phyloP scores from a whole-genome alignment of 2,113 vertebrate genomes.

The Macquaria ambigua region DNA sequence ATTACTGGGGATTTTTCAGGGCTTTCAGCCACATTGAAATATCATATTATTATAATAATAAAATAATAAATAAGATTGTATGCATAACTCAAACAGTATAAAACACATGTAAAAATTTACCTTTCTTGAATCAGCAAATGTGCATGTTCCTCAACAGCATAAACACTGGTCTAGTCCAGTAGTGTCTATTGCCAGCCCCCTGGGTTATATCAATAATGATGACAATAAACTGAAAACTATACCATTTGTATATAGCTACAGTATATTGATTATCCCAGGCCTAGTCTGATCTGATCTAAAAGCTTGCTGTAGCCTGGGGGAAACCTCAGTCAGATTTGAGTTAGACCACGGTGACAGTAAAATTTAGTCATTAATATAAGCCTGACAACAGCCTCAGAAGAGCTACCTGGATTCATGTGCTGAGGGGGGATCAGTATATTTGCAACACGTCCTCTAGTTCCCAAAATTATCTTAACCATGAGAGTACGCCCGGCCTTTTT shows the following conservation, averaged over 20 bases:
- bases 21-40: neutral
- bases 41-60: too few relatives aligned
- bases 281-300: neutral
- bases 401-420: neutral
- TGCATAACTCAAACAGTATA: neutral
- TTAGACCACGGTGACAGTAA: neutral
- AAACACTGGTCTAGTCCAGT: neutral
- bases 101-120: neutral
- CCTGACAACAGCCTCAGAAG: neutral
- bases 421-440: neutral
- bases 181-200: neutral
- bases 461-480: conserved; percentile 8
- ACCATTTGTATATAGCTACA: neutral
- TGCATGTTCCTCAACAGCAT: neutral
- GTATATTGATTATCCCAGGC: neutral
- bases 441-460: neutral
- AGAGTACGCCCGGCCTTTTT: neutral
- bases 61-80: neutral
- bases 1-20: neutral
- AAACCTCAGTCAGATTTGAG: neutral
- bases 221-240: neutral
- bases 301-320: too few relatives aligned
- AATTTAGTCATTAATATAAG: neutral
- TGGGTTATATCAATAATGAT: neutral
- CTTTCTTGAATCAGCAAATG: neutral